phyloP scores from a whole-genome alignment of 2,888 invertebrate genomes.

The Daptonema setosum region DNA sequence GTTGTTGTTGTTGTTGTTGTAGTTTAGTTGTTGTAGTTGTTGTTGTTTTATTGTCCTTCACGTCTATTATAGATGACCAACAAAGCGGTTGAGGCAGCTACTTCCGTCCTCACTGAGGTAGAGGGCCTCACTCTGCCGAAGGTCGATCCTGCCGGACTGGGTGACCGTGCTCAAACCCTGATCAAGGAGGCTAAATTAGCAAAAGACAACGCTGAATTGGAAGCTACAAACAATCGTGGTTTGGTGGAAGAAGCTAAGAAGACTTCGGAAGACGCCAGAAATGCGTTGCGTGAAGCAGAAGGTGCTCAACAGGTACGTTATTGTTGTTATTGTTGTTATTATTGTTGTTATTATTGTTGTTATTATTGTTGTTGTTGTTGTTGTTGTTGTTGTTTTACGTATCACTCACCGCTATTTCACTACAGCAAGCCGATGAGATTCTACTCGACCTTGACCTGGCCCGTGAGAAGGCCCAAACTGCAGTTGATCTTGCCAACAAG shows the following conservation, averaged over 20 bases:
- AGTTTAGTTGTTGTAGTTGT: too few relatives aligned
- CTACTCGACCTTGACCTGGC: slow-evolving; percentile 50
- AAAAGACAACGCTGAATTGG: slow-evolving; percentile 41
- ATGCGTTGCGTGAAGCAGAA: slow-evolving; percentile 36
- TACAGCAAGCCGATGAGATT: slow-evolving; percentile 52
- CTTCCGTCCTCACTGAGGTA: slow-evolving; percentile 56
- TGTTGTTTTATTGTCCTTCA: too few relatives aligned
- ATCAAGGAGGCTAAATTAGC: slow-evolving; percentile 31
- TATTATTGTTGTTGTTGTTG: too few relatives aligned
- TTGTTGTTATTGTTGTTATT: too few relatives aligned
- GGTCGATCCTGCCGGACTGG: slow-evolving; percentile 48
- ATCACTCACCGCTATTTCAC: too few relatives aligned
- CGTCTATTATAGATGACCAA: slow-evolving; percentile 41
- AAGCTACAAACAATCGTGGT: slow-evolving; percentile 40
- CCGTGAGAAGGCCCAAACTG: slow-evolving; percentile 49
- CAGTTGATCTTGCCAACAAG: slow-evolving; percentile 59
- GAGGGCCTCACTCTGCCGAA: slow-evolving; percentile 53
- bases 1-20: too few relatives aligned
- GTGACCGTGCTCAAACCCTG: slow-evolving; percentile 39
- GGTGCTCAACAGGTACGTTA: slow-evolving; percentile 41
- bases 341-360: too few relatives aligned
- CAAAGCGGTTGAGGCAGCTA: slow-evolving; percentile 55
- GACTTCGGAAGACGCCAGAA: slow-evolving; percentile 35
- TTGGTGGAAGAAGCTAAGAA: slow-evolving; percentile 37
- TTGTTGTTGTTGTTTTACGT: too few relatives aligned